Conservation (phyloP, 2,113 vertebrate species). For the Siniperca chuatsi region DNA sequence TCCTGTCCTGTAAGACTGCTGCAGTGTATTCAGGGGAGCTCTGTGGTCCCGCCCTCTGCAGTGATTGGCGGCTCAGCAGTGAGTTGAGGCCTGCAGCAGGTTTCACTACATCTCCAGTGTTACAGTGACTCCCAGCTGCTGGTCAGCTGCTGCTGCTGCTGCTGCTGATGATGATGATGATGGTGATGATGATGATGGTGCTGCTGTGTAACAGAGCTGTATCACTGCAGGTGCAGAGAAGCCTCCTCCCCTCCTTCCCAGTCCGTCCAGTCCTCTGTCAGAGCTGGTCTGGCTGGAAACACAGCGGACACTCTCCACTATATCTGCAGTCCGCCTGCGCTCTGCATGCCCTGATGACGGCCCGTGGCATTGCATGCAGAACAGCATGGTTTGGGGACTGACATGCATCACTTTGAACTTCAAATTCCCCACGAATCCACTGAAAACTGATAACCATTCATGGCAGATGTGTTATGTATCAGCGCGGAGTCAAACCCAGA, state of each 20-base stretch:
- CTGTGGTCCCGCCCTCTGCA: conserved; percentile 70
- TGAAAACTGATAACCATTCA: conserved; percentile 33
- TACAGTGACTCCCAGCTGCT: conserved; percentile 47
- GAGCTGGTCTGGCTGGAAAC: conserved; percentile 64
- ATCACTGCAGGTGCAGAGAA: conserved; percentile 69
- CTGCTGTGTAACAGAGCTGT: conserved; percentile 36
- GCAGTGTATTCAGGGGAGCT: conserved; percentile 34
- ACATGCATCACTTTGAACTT: conserved; percentile 66
- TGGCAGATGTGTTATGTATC: conserved; percentile 18
- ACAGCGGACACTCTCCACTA: conserved; percentile 51
- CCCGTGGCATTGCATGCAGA: conserved; percentile 79
- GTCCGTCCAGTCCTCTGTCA: conserved; percentile 54
- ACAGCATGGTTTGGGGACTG: conserved; percentile 77
- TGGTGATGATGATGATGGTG: conserved; percentile 7
- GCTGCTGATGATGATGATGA: conserved; percentile 12
- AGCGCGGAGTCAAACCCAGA: conserved; percentile 11
- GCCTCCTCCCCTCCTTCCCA: conserved; percentile 58
- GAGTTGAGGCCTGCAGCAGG: conserved; percentile 58
- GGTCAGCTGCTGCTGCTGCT: conserved; percentile 6
- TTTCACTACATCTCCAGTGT: conserved; percentile 68
- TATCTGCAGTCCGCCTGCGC: conserved; percentile 70
- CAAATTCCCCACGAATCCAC: conserved; percentile 29
- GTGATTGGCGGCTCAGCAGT: conserved; percentile 60
- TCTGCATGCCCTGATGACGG: conserved; percentile 79
- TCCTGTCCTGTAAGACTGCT: conserved; percentile 1